phyloP scores from a whole-genome alignment of 2,888 invertebrate species.

The Synergus itoensis region DNA sequence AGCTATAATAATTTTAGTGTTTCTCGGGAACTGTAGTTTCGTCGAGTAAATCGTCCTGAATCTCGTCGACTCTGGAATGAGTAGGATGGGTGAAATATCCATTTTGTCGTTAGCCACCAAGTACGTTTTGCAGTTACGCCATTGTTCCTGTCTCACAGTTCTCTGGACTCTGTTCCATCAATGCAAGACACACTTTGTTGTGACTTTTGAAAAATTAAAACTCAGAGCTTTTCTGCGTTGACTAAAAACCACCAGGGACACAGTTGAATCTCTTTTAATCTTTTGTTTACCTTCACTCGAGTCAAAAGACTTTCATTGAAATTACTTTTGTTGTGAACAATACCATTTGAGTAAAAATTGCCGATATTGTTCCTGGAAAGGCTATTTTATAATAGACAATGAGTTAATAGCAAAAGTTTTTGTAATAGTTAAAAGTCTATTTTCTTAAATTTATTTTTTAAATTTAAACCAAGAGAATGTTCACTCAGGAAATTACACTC shows the following conservation, averaged over 20 bases:
- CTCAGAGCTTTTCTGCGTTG: not conserved
- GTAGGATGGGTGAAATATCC: slow-evolving; percentile 6
- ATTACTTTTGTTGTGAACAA: not conserved
- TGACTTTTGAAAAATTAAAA: slow-evolving; percentile 26
- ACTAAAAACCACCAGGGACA: not conserved
- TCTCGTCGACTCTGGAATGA: not conserved
- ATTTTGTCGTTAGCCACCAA: slow-evolving; percentile 15
- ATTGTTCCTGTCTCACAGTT: slow-evolving; percentile 3
- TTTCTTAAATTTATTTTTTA: too few relatives aligned
- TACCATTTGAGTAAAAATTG: slow-evolving; percentile 8
- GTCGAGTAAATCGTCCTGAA: slow-evolving; percentile 1
- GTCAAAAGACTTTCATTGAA: not conserved
- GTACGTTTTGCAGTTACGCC: slow-evolving; percentile 18
- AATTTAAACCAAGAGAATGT: too few relatives aligned
- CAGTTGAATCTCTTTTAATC: slow-evolving; percentile 21
- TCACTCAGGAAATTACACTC: not conserved
- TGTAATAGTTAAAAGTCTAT: not conserved
- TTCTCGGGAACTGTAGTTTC: slow-evolving; percentile 4
- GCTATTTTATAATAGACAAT: not conserved
- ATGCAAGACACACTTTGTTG: slow-evolving; percentile 23
- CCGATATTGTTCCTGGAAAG: not conserved
- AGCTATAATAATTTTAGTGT: slow-evolving; percentile 3
- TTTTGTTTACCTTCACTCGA: slow-evolving; percentile 3
- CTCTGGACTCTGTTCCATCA: slow-evolving; percentile 20
- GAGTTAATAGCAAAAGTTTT: not conserved